phyloP scores from a whole-genome alignment of 2,888 invertebrate species.

The Lithophane ornitopus region DNA sequence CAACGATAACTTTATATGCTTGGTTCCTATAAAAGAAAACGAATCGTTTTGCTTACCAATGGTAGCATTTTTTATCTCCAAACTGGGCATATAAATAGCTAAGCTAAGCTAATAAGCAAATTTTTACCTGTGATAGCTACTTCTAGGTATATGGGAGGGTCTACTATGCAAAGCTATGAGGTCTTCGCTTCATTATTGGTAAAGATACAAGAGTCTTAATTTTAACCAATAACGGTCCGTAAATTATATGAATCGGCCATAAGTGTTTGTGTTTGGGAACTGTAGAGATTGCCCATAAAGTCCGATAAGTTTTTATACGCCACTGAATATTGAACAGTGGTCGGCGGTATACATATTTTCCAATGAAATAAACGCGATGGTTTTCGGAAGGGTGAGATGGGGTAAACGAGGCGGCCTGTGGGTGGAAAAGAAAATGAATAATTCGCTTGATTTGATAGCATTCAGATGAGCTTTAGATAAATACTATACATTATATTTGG shows the following conservation, averaged over 20 bases:
- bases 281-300: slow-evolving; percentile 78
- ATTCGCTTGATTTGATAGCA: slow-evolving; percentile 8
- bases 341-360: slow-evolving; percentile 75
- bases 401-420: slow-evolving; percentile 50
- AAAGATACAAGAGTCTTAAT: no score
- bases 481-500: background rate
- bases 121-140: no score
- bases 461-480: slow-evolving; percentile 20
- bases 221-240: no score
- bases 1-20: background rate
- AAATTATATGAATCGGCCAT: no score
- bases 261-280: slow-evolving; percentile 56
- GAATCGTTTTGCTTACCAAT: no score
- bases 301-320: slow-evolving; percentile 81
- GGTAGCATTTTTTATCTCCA: no score
- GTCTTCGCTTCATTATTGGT: no score
- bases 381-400: slow-evolving; percentile 54
- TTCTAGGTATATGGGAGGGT: no score
- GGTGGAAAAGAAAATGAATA: slow-evolving; percentile 58
- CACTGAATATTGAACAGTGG: slow-evolving; percentile 85
- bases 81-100: no score
- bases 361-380: slow-evolving; percentile 72
- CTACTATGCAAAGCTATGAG: no score
- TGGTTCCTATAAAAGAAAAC: no score
- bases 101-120: no score